These are phyloP conservation scores for Corythornis madagascariensis DNA, from an alignment of 2,113 vertebrate species.

Conservation along the genomic window DNA sequence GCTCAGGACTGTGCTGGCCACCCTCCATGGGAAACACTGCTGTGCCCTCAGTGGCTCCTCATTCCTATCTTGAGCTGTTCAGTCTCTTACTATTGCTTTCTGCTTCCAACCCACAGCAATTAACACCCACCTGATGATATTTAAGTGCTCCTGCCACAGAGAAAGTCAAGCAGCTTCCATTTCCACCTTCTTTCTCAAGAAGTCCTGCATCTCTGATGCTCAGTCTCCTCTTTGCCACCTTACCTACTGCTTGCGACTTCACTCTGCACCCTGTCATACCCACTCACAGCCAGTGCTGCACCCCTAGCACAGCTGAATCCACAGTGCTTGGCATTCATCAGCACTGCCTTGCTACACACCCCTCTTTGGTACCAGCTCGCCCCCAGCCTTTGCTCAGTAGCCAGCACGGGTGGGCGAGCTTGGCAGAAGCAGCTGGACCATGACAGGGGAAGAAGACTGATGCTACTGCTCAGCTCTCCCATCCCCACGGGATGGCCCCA, in stretches of 20 bases:
- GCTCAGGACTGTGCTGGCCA: neutral
- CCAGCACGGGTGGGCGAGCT: fast-evolving
- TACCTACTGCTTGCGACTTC: neutral
- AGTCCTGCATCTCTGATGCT: neutral
- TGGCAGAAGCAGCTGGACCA: neutral
- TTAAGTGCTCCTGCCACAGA: neutral
- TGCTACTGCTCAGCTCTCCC: neutral
- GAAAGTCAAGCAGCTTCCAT: neutral
- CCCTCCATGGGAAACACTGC: fast-evolving
- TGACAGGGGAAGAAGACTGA: fast-evolving
- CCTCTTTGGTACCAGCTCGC: neutral
- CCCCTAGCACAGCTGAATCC: neutral
- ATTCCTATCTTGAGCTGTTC: neutral
- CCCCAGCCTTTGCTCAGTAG: neutral
- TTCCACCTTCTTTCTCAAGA: neutral
- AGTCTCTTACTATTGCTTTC: neutral
- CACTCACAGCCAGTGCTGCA: neutral
- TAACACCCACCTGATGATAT: neutral
- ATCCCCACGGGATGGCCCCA: neutral
- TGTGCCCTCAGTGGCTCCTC: neutral
- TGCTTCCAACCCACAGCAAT: neutral
- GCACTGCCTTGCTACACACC: fast-evolving
- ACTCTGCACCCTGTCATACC: fast-evolving
- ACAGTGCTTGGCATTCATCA: neutral
- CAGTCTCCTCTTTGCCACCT: neutral